These are phyloP conservation scores for Cataglyphis albicans DNA, from an alignment of 2,888 invertebrate species.

Conservation along the genomic window DNA sequence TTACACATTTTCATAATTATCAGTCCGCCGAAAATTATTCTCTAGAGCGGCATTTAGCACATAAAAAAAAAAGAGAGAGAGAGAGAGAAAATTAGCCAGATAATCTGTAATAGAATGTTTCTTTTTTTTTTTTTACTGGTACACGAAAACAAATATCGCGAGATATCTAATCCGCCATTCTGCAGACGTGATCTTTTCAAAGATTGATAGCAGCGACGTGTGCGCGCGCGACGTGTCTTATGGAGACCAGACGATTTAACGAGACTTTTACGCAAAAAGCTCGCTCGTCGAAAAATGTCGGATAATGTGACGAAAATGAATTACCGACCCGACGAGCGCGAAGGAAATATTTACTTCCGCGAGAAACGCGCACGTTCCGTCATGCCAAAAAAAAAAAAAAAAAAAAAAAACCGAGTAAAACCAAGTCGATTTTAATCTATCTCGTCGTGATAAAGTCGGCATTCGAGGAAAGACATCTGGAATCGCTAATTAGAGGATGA, in stretches of 20 bases:
- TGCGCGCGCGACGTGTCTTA: conserved; percentile 35
- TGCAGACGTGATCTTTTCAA: conserved; percentile 53
- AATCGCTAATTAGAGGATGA: background rate
- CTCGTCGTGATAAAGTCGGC: background rate
- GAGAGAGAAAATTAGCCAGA: background rate
- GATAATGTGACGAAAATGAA: conserved; percentile 49
- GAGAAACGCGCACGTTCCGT: conserved; percentile 13
- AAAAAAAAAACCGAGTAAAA: background rate
- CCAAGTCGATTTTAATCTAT: conserved; percentile 14
- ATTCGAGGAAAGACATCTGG: background rate
- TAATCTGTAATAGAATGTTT: conserved; percentile 12
- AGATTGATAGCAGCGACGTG: conserved; percentile 44
- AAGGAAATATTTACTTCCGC: conserved; percentile 55
- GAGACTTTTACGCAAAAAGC: conserved; percentile 46
- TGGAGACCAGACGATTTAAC: conserved; percentile 51
- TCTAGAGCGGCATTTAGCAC: background rate
- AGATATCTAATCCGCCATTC: conserved; percentile 41
- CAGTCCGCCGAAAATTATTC: background rate
- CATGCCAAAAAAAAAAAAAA: no score
- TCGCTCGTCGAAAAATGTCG: conserved; percentile 34
- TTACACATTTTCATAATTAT: background rate
- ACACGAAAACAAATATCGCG: conserved; percentile 3
- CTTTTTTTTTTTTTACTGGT: conserved; percentile 10
- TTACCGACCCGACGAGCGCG: conserved; percentile 28
- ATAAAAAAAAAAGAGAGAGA: background rate